Percentiles rank a stretch among this genome's conserved stretches.
Evolutionary conservation across 2,888 invertebrate species (phyloP).

Genomic region (Sphecodes monilicornis): DNA sequence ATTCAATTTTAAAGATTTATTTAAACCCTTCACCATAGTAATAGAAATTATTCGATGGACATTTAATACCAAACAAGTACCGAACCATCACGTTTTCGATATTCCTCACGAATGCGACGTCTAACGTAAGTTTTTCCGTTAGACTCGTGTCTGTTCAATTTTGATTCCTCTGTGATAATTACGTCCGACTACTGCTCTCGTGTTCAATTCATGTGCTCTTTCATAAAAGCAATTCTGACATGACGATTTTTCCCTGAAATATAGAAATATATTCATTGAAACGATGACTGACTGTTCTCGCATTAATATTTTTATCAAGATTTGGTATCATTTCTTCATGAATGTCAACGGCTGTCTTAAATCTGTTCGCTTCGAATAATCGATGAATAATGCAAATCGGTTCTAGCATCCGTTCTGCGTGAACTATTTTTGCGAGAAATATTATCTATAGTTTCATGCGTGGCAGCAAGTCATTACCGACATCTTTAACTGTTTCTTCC

Average conservation of each 20-base stretch:
- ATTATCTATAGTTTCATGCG: neutral
- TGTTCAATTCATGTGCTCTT: neutral
- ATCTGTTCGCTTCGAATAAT: neutral
- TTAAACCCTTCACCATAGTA: neutral
- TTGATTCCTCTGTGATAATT: neutral
- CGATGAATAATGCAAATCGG: too few species aligned
- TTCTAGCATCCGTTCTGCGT: neutral
- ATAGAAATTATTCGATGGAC: too few species aligned
- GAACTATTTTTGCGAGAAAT: neutral
- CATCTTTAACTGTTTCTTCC: too few species aligned
- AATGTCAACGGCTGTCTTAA: neutral
- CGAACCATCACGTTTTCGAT: neutral
- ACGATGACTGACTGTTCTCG: neutral
- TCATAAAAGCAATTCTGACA: neutral
- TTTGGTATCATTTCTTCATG: too few species aligned
- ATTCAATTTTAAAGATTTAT: neutral
- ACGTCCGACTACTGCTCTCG: neutral
- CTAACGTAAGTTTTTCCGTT: neutral
- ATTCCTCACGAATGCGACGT: neutral
- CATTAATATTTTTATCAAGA: neutral
- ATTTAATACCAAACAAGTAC: neutral
- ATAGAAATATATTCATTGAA: neutral
- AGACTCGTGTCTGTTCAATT: neutral
- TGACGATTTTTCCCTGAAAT: neutral
- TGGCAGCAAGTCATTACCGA: too few species aligned